Conservation (phyloP, 1,140 invertebrate genomes). For the Melipona quadrifasciata region DNA sequence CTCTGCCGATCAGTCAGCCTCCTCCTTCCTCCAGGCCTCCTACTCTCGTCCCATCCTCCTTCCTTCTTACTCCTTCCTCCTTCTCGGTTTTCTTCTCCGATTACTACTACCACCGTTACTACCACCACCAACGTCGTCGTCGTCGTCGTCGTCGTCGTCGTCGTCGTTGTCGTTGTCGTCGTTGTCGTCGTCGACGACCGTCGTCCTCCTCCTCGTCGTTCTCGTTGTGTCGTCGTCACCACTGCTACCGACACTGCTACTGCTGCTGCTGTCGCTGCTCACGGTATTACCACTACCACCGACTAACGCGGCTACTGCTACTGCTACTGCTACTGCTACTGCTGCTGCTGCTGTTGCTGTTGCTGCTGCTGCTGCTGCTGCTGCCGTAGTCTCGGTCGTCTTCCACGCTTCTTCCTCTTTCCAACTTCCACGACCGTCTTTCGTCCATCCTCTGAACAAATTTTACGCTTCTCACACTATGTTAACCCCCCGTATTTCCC, state of each 20-base stretch:
- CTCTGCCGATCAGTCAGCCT: slow-evolving; percentile 67
- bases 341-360: neutral
- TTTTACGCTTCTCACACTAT: slow-evolving; percentile 29
- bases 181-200: neutral
- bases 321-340: neutral
- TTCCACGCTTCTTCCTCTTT: slow-evolving; percentile 44
- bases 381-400: neutral
- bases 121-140: neutral
- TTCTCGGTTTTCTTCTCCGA: slow-evolving; percentile 30
- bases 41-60: neutral
- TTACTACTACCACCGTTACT: slow-evolving; percentile 28
- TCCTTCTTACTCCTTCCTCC: slow-evolving; percentile 28
- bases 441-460: slow-evolving; percentile 12
- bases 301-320: neutral
- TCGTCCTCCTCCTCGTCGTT: slow-evolving; percentile 9
- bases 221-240: slow-evolving; percentile 11
- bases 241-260: slow-evolving; percentile 9
- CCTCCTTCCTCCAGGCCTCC: slow-evolving; percentile 62
- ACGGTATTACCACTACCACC: neutral
- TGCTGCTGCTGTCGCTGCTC: slow-evolving; percentile 1
- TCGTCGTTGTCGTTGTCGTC: slow-evolving; percentile 14
- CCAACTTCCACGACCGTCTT: neutral
- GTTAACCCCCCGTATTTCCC: neutral
- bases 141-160: neutral
- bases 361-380: neutral